Percentiles rank a stretch among this genome's conserved stretches.
Evolutionary conservation across 2,113 vertebrate species (phyloP).

Genomic region (Aphelocoma coerulescens): DNA sequence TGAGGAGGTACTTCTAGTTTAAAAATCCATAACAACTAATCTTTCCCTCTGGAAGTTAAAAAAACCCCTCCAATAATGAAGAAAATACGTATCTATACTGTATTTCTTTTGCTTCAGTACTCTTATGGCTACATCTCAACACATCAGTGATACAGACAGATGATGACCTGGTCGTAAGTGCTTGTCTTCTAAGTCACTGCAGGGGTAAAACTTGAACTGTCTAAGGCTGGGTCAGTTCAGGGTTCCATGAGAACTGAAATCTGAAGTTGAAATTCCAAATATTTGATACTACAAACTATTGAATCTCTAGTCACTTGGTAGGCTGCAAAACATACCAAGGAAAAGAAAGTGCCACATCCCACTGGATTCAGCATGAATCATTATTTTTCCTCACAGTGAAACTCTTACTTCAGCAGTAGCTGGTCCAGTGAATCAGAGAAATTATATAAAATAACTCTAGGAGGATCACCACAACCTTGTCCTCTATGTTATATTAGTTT

Average conservation of each 20-base stretch:
- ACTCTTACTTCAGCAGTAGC: neutral
- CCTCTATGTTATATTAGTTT: neutral
- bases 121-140: neutral
- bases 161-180: fast-evolving
- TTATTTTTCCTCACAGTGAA: neutral
- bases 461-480: neutral
- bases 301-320: neutral
- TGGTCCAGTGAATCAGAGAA: neutral
- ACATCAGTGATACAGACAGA: neutral
- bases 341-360: neutral
- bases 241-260: neutral
- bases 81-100: neutral
- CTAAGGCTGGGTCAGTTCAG: neutral
- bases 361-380: neutral
- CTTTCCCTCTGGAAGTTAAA: neutral
- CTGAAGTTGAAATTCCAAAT: neutral
- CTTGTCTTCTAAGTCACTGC: neutral
- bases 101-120: neutral
- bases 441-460: neutral
- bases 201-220: neutral
- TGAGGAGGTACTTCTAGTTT: neutral
- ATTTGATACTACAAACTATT: neutral
- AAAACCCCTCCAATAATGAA: neutral
- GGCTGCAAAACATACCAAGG: neutral
- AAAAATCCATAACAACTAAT: neutral